These are phyloP conservation scores for Meghimatium bilineatum DNA, from an alignment of 2,888 invertebrate genomes.

Conservation along the genomic window DNA sequence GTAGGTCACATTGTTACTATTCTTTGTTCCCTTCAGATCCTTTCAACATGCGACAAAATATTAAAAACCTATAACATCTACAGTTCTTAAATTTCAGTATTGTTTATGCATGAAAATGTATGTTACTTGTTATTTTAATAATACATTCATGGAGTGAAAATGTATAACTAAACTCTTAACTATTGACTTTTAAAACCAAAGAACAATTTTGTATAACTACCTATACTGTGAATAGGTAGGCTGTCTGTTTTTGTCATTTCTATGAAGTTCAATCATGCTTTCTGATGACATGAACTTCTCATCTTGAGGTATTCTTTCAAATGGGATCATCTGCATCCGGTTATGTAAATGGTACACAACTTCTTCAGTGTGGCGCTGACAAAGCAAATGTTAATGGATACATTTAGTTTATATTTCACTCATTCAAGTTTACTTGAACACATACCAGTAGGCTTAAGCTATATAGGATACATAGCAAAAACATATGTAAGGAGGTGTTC, in stretches of 20 bases:
- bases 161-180: no score
- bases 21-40: no score
- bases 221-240: conserved; percentile 40
- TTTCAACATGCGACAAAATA: no score
- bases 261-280: conserved; percentile 52
- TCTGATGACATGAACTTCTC: conserved; percentile 63
- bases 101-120: no score
- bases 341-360: conserved; percentile 74
- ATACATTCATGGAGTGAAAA: no score
- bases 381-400: neutral
- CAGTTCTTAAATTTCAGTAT: no score
- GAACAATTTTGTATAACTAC: neutral
- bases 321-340: conserved; percentile 71
- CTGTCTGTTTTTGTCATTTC: conserved; percentile 27
- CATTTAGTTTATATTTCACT: neutral
- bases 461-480: no score
- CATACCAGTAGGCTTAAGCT: no score
- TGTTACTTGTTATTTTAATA: no score
- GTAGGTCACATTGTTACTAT: no score
- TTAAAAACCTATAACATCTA: neutral
- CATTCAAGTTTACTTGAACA: neutral
- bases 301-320: conserved; percentile 45
- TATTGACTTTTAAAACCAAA: no score
- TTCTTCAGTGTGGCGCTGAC: conserved; percentile 71
- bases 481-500: no score